Conservation (phyloP, 1,140 invertebrate species). For the Aphelenchoides besseyi region DNA sequence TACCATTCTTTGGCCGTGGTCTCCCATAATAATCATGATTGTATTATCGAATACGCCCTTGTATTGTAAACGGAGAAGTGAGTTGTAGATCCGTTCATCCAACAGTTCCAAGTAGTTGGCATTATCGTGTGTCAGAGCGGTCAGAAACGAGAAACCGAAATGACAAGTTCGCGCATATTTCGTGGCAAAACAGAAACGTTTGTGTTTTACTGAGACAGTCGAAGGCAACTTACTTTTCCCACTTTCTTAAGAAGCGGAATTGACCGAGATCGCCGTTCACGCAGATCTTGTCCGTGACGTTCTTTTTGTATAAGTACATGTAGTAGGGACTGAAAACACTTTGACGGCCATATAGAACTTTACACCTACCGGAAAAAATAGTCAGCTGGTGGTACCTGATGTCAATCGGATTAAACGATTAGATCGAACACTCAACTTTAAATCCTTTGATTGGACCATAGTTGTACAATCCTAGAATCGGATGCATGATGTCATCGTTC, state of each 20-base stretch:
- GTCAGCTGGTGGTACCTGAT: conserved; percentile 1
- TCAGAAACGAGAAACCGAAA: conserved; percentile 4
- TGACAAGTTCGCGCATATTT: not conserved
- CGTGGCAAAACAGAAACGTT: conserved; percentile 19
- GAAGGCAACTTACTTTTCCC: conserved; percentile 2
- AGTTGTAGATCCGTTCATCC: not conserved
- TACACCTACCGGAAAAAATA: not conserved
- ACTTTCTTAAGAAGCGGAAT: not conserved
- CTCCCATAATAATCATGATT: conserved; percentile 64
- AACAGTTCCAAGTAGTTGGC: not conserved
- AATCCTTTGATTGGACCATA: not conserved
- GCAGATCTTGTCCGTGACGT: not conserved
- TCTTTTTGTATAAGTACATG: not conserved
- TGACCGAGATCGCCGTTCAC: conserved; percentile 4
- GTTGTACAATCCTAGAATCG: conserved; percentile 1
- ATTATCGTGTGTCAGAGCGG: conserved; percentile 11
- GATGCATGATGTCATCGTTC: conserved; percentile 13
- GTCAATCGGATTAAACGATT: too few species aligned
- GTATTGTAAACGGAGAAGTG: not conserved
- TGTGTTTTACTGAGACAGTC: too few species aligned
- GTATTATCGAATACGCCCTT: conserved; percentile 62
- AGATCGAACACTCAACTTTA: too few species aligned
- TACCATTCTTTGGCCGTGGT: conserved; percentile 63
- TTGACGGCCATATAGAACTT: conserved; percentile 1
- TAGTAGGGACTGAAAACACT: conserved; percentile 14